Base-by-base conservation (phyloP, 2,113 vertebrate genomes). In the Lycaon pictus region DNA sequence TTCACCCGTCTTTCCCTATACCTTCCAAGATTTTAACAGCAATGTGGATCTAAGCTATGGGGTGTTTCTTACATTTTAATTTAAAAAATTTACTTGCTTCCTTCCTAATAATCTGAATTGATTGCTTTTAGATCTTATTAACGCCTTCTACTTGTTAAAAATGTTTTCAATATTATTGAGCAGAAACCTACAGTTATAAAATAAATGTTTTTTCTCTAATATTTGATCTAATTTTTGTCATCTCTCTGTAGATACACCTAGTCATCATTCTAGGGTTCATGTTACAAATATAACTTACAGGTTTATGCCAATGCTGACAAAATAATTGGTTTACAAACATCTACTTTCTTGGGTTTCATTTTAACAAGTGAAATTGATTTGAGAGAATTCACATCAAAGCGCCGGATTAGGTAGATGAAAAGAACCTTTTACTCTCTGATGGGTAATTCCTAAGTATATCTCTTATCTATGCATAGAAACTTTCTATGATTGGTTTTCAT, bases 281-380 rank as follows among this genome's bases (percentile, higher is more conserved):
- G n/a, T 85, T 51, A 58, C 56, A 77, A 97, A 89, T 88, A 23
- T 58, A 95, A 93, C 12, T 71, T 58, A 56, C 5, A 48, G 56
- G 10, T 82, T 74, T 60, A 80, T 76, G 17, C 10, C 48, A 92
- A 86, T 3, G 67, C 7, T 84, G 29, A 89, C 23, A 88, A 95
- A 96, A 88, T 80, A 92, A 96, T 51, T 91, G 15, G 13, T 77
- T 62, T 69, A 87, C 29, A 93, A 89, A 77, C 8, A 85, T 95
- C 9, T 90, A n/a, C 11, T 67, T 88, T 84, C 25, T 89, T 77
- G 37, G 48, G 29, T 96, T 96, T 93, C 22, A 79, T 87, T 62
- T 25, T 93, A 93, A 88, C n/a, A 81, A 74, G 43, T 11, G 5
- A 94, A 97, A 92, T 1, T 71, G 4, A 58, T 85, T 79, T 58